phyloP scores from a whole-genome alignment of 2,888 invertebrate species.

The Metellina segmentata region DNA sequence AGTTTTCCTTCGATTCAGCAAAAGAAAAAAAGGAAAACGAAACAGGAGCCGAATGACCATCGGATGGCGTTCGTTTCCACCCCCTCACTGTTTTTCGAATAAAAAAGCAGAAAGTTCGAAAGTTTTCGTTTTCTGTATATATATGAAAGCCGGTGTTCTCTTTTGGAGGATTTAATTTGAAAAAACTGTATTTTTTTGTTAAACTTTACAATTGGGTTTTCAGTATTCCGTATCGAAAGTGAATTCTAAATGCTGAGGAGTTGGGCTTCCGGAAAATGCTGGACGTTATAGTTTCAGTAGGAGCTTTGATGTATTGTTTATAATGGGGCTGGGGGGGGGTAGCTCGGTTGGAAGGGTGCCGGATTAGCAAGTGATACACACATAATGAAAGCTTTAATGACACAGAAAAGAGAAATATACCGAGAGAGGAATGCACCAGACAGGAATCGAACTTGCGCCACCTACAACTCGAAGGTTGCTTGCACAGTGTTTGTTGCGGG shows the following conservation, averaged over 20 bases:
- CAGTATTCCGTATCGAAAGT: not conserved
- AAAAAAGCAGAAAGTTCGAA: not conserved
- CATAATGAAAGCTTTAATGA: too few relatives aligned
- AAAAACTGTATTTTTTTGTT: not conserved
- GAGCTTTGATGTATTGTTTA: too few relatives aligned
- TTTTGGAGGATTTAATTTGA: slow-evolving; percentile 35
- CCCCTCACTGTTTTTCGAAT: not conserved
- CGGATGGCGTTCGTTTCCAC: slow-evolving; percentile 10
- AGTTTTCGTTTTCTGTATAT: not conserved
- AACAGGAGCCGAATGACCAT: slow-evolving; percentile 30
- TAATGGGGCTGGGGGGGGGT: too few relatives aligned
- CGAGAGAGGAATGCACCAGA: too few relatives aligned
- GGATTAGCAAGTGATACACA: too few relatives aligned
- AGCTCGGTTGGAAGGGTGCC: too few relatives aligned
- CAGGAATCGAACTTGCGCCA: too few relatives aligned
- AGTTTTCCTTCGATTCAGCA: slow-evolving; percentile 46
- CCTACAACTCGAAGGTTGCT: too few relatives aligned
- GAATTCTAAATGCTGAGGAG: not conserved
- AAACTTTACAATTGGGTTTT: not conserved
- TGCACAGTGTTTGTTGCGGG: too few relatives aligned
- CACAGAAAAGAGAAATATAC: too few relatives aligned
- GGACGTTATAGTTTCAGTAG: too few relatives aligned
- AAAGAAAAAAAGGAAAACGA: not conserved
- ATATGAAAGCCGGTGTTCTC: not conserved
- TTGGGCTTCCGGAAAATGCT: too few relatives aligned